Percentiles rank a stretch among this genome's conserved stretches.
phyloP scores from a whole-genome alignment of 2,888 invertebrate genomes.

The Drosophila mercatorum region DNA sequence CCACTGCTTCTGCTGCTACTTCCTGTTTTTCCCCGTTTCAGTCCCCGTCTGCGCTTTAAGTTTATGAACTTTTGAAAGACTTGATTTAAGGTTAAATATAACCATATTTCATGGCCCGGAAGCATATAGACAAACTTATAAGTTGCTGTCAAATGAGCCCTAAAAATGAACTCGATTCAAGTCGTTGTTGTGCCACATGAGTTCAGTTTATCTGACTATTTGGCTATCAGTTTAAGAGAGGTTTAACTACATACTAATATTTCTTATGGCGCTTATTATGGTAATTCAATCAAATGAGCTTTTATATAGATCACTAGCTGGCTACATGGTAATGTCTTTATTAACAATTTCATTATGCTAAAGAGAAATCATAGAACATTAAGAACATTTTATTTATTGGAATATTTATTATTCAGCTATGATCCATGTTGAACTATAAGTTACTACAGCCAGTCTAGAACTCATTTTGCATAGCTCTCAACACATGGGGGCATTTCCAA shows the following conservation, averaged over 20 bases:
- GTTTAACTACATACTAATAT: neutral
- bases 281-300: neutral
- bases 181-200: neutral
- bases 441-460: too few species aligned
- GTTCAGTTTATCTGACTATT: neutral
- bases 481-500: too few species aligned
- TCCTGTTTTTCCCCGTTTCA: slow-evolving; percentile 1
- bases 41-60: slow-evolving; percentile 56
- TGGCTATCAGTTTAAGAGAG: neutral
- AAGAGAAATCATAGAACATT: neutral
- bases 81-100: slow-evolving; percentile 75
- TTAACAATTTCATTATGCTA: neutral
- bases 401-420: neutral
- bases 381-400: neutral
- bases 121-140: slow-evolving; percentile 39
- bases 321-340: neutral
- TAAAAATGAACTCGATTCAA: slow-evolving; percentile 22
- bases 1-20: neutral
- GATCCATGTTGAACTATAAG: too few species aligned
- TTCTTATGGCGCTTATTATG: neutral
- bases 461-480: too few species aligned
- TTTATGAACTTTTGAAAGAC: slow-evolving; percentile 71
- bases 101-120: slow-evolving; percentile 61
- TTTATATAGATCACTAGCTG: neutral
- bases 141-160: slow-evolving; percentile 42